Base-by-base conservation (phyloP, 2,888 invertebrate species). In the Lasioglossum vierecki region DNA sequence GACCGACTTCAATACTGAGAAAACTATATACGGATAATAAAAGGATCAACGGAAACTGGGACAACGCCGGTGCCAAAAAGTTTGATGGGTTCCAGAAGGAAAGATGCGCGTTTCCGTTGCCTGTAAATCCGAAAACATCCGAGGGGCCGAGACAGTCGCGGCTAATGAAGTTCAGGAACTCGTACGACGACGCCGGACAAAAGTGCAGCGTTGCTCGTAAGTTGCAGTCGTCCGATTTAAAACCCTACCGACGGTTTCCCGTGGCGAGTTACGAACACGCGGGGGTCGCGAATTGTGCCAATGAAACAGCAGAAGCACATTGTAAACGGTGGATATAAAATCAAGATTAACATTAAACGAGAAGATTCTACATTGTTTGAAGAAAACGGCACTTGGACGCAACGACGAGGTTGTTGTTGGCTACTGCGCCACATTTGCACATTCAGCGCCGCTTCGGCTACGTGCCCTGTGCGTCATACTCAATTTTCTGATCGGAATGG, bases 21-120 rank as follows among this genome's bases (percentile, higher is more conserved):
- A 83, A 84, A 80, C 63, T 71, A 68, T 68, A 68, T 63, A 6
- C 76, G 77, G 84, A 77, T 85, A 84, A 80, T 85, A 85, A 85
- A 80, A 84, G 84, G 80, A 85, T 85, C 84, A 85, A 30, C 60
- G 78, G 35, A 41, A 85, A 85, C 80, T 85, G 26, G 85, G 53
- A 75, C 85, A 74, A 44, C 41, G 66, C 35, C 57, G 35, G 76
- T 85, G 85, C 83, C 85, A 84, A 84, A 84, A 84, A 84, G 81
- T 85, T 84, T 72, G 84, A 84, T 78, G 78, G 71, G 30, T 72
- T 70, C 26, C 72, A 46, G 79, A 26, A 49, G 73, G 63, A 79
- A 83, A 84, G 83, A 76, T 73, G 79, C 66, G 11, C 76, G 57
- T 79, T 76, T 63, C 83, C 30, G 30, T 49, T n/a, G 53, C 44